phyloP scores from a whole-genome alignment of 2,797 vertebrate species.

The Darevskia nairensis region DNA sequence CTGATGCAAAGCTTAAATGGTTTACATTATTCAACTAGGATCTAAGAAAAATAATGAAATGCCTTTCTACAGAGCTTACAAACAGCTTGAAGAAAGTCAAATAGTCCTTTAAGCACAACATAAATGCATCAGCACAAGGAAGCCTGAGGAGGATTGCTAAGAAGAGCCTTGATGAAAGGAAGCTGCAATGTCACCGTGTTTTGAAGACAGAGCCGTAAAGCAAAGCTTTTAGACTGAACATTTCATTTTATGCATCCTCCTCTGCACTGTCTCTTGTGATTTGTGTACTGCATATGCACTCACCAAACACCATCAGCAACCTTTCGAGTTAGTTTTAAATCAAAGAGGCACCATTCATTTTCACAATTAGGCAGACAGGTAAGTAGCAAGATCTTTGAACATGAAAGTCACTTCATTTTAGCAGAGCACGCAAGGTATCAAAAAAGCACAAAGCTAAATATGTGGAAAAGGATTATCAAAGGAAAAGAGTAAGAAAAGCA shows the following conservation, averaged over 20 bases:
- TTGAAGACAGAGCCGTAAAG: constrained; percentile 26
- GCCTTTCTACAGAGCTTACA: constrained; percentile 5
- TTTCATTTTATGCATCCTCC: constrained; percentile 21
- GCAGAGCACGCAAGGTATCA: constrained; percentile 30
- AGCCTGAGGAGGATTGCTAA: constrained; percentile 20
- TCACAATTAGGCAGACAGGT: constrained; percentile 54
- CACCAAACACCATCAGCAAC: constrained; percentile 62
- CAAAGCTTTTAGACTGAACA: constrained; percentile 10
- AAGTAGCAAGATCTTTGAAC: constrained; percentile 39
- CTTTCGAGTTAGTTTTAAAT: constrained; percentile 60
- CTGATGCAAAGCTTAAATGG: constrained; percentile 15
- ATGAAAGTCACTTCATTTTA: constrained; percentile 45
- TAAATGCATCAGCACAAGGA: background rate
- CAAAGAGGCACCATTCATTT: constrained; percentile 41
- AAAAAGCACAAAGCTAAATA: constrained; percentile 45
- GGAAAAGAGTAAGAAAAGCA: constrained; percentile 29
- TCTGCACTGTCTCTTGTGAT: background rate
- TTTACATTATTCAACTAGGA: constrained; percentile 8
- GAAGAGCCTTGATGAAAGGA: background rate
- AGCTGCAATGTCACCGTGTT: background rate
- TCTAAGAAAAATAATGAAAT: constrained; percentile 47
- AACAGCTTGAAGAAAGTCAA: constrained; percentile 40
- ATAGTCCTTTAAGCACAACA: background rate
- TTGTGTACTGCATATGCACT: constrained; percentile 37
- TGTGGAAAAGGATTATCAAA: constrained; percentile 19